A percentile compares a stretch with the other conserved stretches of the same genome.
These are phyloP conservation scores for Macroglossus sobrinus DNA, from an alignment of 2,113 vertebrate species.

Conservation along the genomic window DNA sequence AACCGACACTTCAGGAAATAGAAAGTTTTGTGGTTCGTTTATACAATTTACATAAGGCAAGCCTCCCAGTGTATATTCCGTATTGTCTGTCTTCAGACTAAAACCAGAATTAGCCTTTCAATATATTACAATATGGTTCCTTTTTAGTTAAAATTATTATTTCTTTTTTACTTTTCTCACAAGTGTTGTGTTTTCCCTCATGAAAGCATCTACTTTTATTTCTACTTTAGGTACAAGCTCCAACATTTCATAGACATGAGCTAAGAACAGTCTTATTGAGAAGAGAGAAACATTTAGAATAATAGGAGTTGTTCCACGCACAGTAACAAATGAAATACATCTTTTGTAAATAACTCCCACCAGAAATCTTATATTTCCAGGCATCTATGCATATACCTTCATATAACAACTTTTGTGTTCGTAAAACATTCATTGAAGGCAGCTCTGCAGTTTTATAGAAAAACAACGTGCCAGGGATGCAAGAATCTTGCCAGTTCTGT, in stretches of 20 bases:
- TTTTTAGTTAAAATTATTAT: conserved; percentile 50
- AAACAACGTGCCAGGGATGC: conserved; percentile 93
- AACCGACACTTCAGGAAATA: conserved; percentile 37
- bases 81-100: conserved; percentile 55
- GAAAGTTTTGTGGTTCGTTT: conserved; percentile 34
- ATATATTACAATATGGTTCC: conserved; percentile 2
- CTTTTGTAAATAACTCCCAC: conserved; percentile 87
- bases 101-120: conserved; percentile 54
- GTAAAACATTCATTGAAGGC: conserved; percentile 95
- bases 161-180: conserved; percentile 59
- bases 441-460: conserved; percentile 95
- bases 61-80: not conserved
- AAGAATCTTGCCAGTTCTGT: conserved; percentile 95
- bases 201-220: conserved; percentile 70
- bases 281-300: conserved; percentile 83
- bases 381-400: conserved; percentile 85
- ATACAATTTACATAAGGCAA: conserved; percentile 32
- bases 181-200: conserved; percentile 59
- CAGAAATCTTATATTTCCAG: conserved; percentile 86
- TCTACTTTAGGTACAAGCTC: conserved; percentile 48
- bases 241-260: conserved; percentile 60
- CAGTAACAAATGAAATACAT: conserved; percentile 86
- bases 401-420: conserved; percentile 86
- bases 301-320: conserved; percentile 82
- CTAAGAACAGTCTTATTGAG: conserved; percentile 81